Conservation (phyloP, 2,113 vertebrate species). For the Microtus pennsylvanicus region DNA sequence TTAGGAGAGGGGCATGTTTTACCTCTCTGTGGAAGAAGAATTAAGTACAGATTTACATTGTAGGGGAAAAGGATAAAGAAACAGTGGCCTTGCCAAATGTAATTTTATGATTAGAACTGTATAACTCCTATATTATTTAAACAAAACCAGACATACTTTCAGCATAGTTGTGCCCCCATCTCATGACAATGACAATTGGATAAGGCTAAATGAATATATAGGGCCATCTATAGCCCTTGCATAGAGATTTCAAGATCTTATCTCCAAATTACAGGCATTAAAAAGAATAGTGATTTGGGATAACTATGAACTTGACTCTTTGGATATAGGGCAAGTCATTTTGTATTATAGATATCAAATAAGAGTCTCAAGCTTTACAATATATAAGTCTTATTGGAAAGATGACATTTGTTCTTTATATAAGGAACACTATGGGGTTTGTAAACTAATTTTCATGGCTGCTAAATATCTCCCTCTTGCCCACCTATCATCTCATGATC, state of each 20-base stretch:
- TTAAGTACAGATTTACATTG: not conserved
- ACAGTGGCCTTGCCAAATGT: too few species aligned
- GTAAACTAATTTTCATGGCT: conserved; percentile 21
- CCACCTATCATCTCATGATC: not conserved
- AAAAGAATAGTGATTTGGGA: too few species aligned
- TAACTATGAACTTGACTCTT: too few species aligned
- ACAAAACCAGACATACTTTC: too few species aligned
- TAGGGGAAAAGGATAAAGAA: not conserved
- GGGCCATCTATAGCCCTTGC: too few species aligned
- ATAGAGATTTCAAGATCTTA: too few species aligned
- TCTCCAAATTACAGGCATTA: too few species aligned
- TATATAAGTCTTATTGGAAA: conserved; percentile 45
- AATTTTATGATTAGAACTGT: too few species aligned
- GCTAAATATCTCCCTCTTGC: not conserved
- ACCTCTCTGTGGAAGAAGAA: not conserved
- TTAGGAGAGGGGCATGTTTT: not conserved
- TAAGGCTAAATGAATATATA: too few species aligned
- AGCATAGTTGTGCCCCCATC: too few species aligned
- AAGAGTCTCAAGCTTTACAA: conserved; percentile 16
- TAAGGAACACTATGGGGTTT: not conserved
- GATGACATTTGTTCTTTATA: conserved; percentile 50
- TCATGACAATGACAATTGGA: too few species aligned
- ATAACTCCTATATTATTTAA: too few species aligned
- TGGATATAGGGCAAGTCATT: conserved; percentile 42
- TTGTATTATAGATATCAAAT: conserved; percentile 43